A percentile compares a stretch with the other conserved stretches of the same genome.
These are phyloP conservation scores for Amphipyra tragopoginis DNA, from an alignment of 2,888 invertebrate species.

Conservation along the genomic window DNA sequence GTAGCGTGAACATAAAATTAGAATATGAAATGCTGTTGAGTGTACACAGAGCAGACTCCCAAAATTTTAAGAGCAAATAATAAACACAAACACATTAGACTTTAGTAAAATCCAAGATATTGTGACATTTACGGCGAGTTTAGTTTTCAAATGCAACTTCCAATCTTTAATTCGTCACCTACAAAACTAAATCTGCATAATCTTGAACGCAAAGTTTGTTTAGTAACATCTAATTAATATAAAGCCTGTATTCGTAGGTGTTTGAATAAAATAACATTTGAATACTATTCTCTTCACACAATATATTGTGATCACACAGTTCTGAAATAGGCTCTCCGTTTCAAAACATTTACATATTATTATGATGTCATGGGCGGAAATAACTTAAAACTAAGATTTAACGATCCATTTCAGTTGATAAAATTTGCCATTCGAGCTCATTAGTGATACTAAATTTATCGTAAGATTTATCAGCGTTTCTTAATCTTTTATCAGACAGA, in stretches of 20 bases:
- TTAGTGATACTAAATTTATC: background rate
- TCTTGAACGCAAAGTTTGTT: conserved; percentile 49
- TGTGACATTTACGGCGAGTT: conserved; percentile 19
- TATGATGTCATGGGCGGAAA: conserved; percentile 1
- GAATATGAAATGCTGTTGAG: conserved; percentile 27
- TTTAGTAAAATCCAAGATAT: conserved; percentile 11
- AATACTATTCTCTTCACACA: conserved; percentile 53
- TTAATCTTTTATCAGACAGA: background rate
- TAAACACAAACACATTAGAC: conserved; percentile 26
- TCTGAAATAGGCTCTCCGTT: conserved; percentile 52
- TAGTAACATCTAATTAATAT: conserved; percentile 59
- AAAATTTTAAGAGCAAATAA: background rate
- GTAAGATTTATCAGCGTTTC: too few relatives aligned
- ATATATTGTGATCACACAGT: conserved; percentile 46
- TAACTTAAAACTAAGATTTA: background rate
- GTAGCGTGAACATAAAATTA: conserved; percentile 49
- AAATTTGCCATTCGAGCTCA: background rate
- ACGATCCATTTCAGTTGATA: background rate
- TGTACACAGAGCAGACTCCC: conserved; percentile 12
- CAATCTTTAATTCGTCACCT: background rate
- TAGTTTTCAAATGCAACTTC: conserved; percentile 15
- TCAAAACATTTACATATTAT: conserved; percentile 18
- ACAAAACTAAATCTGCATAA: conserved; percentile 26
- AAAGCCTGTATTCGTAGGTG: conserved; percentile 49
- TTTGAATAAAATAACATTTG: conserved; percentile 58